These are phyloP conservation scores for Heterodera schachtii DNA, from an alignment of 1,140 invertebrate species.

Conservation along the genomic window DNA sequence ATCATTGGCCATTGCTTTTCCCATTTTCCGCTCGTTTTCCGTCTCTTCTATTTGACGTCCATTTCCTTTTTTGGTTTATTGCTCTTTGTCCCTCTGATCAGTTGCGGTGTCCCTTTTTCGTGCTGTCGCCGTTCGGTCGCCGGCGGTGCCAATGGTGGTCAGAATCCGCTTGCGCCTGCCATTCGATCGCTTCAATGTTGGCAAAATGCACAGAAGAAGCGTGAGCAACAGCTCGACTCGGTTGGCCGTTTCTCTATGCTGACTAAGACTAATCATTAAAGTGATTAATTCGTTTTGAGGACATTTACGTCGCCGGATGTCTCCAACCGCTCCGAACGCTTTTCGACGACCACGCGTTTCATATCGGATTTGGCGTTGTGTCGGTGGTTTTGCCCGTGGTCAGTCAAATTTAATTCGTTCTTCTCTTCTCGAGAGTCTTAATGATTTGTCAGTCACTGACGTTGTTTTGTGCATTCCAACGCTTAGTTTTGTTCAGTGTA, in stretches of 20 bases:
- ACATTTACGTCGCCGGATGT: conserved; percentile 60
- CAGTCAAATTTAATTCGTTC: conserved; percentile 18
- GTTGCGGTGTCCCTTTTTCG: conserved; percentile 63
- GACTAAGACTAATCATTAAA: background rate
- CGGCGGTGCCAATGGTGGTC: conserved; percentile 20
- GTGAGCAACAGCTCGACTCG: conserved; percentile 58
- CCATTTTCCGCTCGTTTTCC: background rate
- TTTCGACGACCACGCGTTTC: conserved; percentile 60
- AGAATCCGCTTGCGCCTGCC: conserved; percentile 57
- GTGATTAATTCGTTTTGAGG: conserved; percentile 13
- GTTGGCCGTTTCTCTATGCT: background rate
- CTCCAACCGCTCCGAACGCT: conserved; percentile 55
- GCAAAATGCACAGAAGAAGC: conserved; percentile 63
- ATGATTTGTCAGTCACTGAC: too few relatives aligned
- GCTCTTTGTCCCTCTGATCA: background rate
- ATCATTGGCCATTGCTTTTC: background rate
- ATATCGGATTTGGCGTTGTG: conserved; percentile 58
- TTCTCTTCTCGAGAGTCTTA: too few relatives aligned
- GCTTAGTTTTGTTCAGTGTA: conserved; percentile 52
- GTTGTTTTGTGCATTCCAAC: background rate
- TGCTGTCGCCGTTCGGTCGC: conserved; percentile 58
- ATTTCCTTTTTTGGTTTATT: background rate
- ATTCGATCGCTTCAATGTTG: conserved; percentile 63
- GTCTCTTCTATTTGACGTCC: background rate
- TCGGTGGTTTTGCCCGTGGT: conserved; percentile 62